Base-by-base conservation (phyloP, 2,113 vertebrate species). In the Platichthys stellatus region DNA sequence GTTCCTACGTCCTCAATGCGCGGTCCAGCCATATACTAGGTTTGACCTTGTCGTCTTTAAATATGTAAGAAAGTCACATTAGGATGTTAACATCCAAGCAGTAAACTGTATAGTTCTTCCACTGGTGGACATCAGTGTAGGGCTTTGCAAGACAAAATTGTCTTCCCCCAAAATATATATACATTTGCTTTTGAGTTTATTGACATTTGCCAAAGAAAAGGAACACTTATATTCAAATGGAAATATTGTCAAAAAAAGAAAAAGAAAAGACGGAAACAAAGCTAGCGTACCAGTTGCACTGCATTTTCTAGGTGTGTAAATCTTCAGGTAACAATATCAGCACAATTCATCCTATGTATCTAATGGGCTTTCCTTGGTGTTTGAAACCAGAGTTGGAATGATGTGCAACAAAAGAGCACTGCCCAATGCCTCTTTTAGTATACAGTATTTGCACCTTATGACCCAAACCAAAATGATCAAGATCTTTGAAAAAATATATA, bases 251-350 rank as follows among this genome's bases (percentile, higher is more conserved):
- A 35, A 76, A n/a, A 43, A 56, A 76, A 76, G 17, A 31, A 31
- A 31, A 56, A 76, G 83, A 84, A 93, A 91, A 35, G 4, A 31
- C 31, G 10, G 38, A 57, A 23, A 28, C 82, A 83, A 93, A 91
- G 85, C 68, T 89, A 94, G 90, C 93, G 84, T 89, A 95, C 90
- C 88, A 86, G 84, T 86, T 94, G 92, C 93, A 94, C 95, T 96
- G 91, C 93, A 90, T 95, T 95, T 94, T 84, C 84, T 95, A 92
- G 92, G 84, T 92, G 91, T 95, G 92, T 94, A 93, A 94, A 93
- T 96, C 94, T 97, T 97, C 97, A 97, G 95, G 96, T 97, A 96
- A 96, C 89, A 83, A 92, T 94, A 93, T 96, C 95, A 97, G 96
- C 96, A 97, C 95, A 97, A 96, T 89, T 93, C 86, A 94, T 91